Evolutionary conservation across 2,113 vertebrate species (phyloP), one percentile per base, ranked within the genome.

Genomic region (Rhipidura dahli): DNA sequence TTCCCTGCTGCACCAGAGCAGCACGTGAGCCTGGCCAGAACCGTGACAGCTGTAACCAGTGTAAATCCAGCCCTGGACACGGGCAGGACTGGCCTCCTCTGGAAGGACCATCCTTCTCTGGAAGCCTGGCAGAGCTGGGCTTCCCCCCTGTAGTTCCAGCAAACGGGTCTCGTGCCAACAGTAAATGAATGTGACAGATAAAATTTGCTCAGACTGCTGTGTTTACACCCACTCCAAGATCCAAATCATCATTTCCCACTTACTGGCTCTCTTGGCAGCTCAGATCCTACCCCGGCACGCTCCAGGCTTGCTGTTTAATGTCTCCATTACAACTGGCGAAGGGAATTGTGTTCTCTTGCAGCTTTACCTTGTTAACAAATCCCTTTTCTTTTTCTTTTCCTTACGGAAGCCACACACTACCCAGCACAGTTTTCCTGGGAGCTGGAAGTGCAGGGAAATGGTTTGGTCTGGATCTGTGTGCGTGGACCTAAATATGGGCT

Each of bases 161-260:
- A 64, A 87, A 79, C 4, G 35, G 31, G 61, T 47, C 71, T 60
- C 6, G 27, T 92, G 97, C 97, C 97, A 95, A 8, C 80, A 37
- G 75, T 61, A 82, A 93, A 90, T 94, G 95, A 92, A 96, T 53
- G 92, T 95, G 97, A 96, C 97, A 96, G 96, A 97, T 91, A 94
- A 80, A 89, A 94, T 94, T 96, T 92, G 96, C 64, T 95, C 94
- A 42, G 77, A 81, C 96, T 88, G 94, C 97, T 96, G 96, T 96
- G 97, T 95, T 96, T 93, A 94, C 96, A 92, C 96, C 97, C 97
- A 94, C 96, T 7, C 27, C 64, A 50, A 66, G 90, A 94, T 97
- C 97, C 96, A 95, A 78, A 92, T 84, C 89, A 37, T 84, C 91
- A 21, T 85, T 94, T 96, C 94, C 97, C 90, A 80, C 95, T 96